Evolutionary conservation across 2,797 vertebrate species (phyloP), one percentile per base, ranked within the genome.

Genomic region (Petrocephalus schoutedeni): DNA sequence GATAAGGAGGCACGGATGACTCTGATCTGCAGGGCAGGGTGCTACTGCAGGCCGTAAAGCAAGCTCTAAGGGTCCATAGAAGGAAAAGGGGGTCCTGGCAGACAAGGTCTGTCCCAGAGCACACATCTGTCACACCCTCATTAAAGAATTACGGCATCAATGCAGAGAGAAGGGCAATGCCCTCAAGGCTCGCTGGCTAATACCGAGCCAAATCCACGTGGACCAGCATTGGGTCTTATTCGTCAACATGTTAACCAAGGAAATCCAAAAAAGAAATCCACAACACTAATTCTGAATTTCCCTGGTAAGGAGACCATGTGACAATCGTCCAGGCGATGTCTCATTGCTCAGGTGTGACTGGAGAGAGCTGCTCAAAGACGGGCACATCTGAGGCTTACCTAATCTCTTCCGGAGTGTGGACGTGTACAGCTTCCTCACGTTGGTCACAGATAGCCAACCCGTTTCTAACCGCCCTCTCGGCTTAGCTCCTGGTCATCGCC

Each of bases 81-180:
- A 16, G 80, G 59, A 36, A 16, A 57, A 19, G 19, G 45, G 54
- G n/a, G 12, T 88, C 59, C 45, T 88, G 85, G 82, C 87, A 7
- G 87, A 87, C 36, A 89, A 49, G 28, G 83, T 0, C 32, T 57
- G 89, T 89, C 91, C 89, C 86, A 53, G 80, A 88, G 86, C 91
- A 87, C 82, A 45, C 87, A 89, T 41, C 89, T 64, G 74, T 59
- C 85, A 56, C 61, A 83, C 19, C 8, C 10, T n/a, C 64, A 61
- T 88, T 77, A 88, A 86, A 86, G 36, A 82, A 61, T 7, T 92
- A 91, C 87, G 88, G 86, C 90, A 85, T 58, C 57, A 32, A 89
- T 90, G 90, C 89, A 89, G 90, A 83, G 89, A 90, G 56, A 23
- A 91, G 85, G 32, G 67, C 12, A 7, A 45, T 3, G 71, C 5